A percentile compares a stretch with the other conserved stretches of the same genome.
Conservation (phyloP, 2,113 vertebrate species). For the Etheostoma cragini region DNA sequence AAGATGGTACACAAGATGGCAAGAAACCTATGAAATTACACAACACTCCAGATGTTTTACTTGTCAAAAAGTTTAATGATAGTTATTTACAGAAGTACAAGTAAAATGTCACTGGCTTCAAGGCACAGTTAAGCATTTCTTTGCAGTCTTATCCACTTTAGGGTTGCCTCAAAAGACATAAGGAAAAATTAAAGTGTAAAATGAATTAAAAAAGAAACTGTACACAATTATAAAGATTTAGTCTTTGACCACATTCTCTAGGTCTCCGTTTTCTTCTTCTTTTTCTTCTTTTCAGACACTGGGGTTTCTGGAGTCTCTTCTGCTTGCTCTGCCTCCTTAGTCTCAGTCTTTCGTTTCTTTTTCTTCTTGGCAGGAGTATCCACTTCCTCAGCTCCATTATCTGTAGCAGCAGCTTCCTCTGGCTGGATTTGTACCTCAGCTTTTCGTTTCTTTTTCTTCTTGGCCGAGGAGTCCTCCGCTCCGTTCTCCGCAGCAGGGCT, state of each 20-base stretch:
- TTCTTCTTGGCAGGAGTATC: constrained; percentile 81
- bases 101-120: constrained; percentile 8
- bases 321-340: constrained; percentile 10
- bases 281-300: constrained; percentile 75
- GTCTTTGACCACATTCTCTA: constrained; percentile 33
- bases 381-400: constrained; percentile 73
- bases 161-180: not conserved
- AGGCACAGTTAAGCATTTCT: constrained; percentile 65
- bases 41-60: not conserved
- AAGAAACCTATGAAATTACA: not conserved
- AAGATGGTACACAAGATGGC: fast-evolving
- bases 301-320: constrained; percentile 51
- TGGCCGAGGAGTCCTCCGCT: constrained; percentile 72
- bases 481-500: constrained; percentile 55
- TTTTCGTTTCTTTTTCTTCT: constrained; percentile 85
- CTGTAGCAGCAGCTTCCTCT: not conserved
- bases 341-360: constrained; percentile 75
- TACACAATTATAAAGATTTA: constrained; percentile 67
- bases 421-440: constrained; percentile 14
- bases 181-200: constrained; percentile 6
- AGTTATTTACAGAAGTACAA: constrained; percentile 70
- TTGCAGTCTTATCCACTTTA: constrained; percentile 1
- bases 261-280: constrained; percentile 72
- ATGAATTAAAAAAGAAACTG: constrained; percentile 60
- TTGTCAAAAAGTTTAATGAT: not conserved